Conservation (phyloP, 2,888 invertebrate genomes). For the Tipula confusa region DNA sequence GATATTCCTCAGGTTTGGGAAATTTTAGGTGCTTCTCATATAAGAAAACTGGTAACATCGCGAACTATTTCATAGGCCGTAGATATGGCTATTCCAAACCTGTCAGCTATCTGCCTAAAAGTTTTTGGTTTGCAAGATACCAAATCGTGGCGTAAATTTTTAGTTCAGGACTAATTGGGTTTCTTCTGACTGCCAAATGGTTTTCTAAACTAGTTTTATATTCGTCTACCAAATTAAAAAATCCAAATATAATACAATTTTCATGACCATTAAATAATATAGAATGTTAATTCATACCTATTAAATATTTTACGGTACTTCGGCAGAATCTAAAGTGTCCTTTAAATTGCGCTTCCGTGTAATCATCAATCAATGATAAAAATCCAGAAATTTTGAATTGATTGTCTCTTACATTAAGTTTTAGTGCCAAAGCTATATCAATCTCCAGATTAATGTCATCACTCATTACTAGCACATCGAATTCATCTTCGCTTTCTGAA, state of each 20-base stretch:
- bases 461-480: neutral
- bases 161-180: neutral
- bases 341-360: neutral
- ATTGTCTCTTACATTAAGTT: neutral
- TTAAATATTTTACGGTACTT: neutral
- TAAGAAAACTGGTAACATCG: no score
- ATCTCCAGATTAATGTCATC: neutral
- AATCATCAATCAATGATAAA: no score
- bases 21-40: conserved; percentile 33
- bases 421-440: no score
- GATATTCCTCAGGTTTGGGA: conserved; percentile 32
- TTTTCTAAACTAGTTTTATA: no score
- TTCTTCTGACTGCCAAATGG: neutral
- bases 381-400: no score
- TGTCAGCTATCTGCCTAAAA: conserved; percentile 33
- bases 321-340: neutral
- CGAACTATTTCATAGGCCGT: no score
- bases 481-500: no score
- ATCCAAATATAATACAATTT: no score
- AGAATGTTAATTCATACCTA: neutral
- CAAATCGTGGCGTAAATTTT: neutral
- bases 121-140: conserved; percentile 32
- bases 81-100: no score
- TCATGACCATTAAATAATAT: neutral
- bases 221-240: no score